phyloP scores from a whole-genome alignment of 1,140 invertebrate species.

The Drosophila kepulauana region DNA sequence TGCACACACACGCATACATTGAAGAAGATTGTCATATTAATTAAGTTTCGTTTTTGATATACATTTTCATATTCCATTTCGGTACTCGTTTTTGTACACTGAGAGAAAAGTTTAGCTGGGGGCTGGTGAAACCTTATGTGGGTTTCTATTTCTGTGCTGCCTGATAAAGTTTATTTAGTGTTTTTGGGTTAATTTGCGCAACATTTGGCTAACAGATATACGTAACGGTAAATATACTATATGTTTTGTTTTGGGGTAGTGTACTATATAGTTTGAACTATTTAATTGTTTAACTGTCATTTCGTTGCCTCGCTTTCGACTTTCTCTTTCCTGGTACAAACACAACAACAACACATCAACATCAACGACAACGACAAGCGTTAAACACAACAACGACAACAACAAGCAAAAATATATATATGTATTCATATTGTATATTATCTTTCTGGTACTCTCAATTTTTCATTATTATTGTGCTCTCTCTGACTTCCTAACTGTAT shows the following conservation, averaged over 20 bases:
- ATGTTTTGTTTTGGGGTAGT: constrained; percentile 2
- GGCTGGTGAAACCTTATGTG: constrained; percentile 67
- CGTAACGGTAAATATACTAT: constrained; percentile 47
- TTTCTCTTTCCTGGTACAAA: constrained; percentile 21
- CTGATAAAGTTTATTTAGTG: constrained; percentile 10
- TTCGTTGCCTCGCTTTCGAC: constrained; percentile 62
- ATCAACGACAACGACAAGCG: constrained; percentile 57
- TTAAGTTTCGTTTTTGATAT: constrained; percentile 33
- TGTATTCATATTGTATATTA: constrained; percentile 28
- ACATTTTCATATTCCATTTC: constrained; percentile 22
- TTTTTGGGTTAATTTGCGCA: constrained; percentile 25
- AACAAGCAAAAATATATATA: constrained; percentile 71
- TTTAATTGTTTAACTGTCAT: constrained; percentile 24
- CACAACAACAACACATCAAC: constrained; percentile 55
- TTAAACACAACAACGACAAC: constrained; percentile 63
- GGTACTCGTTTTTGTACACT: constrained; percentile 35
- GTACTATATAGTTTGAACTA: constrained; percentile 20
- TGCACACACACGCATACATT: constrained; percentile 35
- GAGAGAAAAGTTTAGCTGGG: constrained; percentile 44
- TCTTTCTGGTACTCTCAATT: constrained; percentile 62
- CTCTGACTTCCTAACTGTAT: constrained; percentile 31
- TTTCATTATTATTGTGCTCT: constrained; percentile 71
- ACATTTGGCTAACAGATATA: constrained; percentile 67
- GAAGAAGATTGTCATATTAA: constrained; percentile 73
- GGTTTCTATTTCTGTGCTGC: constrained; percentile 21